Percentiles rank a stretch among this genome's conserved stretches.
These are phyloP conservation scores for Eutolmus rufibarbis DNA, from an alignment of 2,888 invertebrate species.

Conservation along the genomic window DNA sequence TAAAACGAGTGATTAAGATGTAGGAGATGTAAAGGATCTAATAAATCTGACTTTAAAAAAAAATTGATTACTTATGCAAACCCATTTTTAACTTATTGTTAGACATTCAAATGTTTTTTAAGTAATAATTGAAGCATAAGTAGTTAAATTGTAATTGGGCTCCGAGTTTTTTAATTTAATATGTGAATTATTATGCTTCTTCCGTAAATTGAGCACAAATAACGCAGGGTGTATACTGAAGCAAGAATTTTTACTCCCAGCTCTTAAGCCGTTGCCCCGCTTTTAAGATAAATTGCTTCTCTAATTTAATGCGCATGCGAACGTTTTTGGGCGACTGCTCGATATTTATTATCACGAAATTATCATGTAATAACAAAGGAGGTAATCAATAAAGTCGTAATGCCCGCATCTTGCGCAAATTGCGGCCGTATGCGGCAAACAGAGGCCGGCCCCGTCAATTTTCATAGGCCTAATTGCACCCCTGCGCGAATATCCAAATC, in stretches of 20 bases:
- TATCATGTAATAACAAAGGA: background rate
- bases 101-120: no score
- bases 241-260: background rate
- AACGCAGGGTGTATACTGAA: background rate
- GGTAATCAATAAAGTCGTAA: background rate
- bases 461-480: constrained; percentile 12
- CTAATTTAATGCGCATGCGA: background rate
- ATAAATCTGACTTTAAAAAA: no score
- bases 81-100: no score
- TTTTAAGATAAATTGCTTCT: background rate
- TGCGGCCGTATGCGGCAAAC: background rate
- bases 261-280: background rate
- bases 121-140: no score
- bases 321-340: background rate
- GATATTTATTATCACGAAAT: background rate
- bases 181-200: background rate
- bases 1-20: no score
- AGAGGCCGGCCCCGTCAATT: background rate
- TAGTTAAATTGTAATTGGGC: no score
- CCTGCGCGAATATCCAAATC: background rate
- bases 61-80: no score
- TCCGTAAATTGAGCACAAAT: background rate
- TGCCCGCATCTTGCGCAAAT: background rate
- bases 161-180: no score
- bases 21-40: no score